phyloP scores from a whole-genome alignment of 2,888 invertebrate genomes.

The Phlogophora meticulosa region DNA sequence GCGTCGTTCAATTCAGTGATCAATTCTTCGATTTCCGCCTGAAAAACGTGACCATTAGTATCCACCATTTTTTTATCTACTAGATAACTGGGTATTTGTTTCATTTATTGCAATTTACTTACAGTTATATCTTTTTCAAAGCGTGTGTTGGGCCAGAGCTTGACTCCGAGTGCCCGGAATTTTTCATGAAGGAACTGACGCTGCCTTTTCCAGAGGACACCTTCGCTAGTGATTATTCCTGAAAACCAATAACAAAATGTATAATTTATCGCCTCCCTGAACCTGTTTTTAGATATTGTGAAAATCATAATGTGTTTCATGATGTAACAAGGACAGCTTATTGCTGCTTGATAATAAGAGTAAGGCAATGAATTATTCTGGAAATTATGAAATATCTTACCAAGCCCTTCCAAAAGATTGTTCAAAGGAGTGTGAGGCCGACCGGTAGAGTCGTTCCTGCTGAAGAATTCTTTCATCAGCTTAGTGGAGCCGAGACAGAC shows the following conservation, averaged over 20 bases:
- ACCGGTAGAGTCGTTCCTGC: slow-evolving; percentile 95
- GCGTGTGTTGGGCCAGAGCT: slow-evolving; percentile 92
- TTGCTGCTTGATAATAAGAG: not conserved
- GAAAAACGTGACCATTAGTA: not conserved
- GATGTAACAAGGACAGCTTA: slow-evolving; percentile 19
- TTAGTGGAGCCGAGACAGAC: slow-evolving; percentile 95
- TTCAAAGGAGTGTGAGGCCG: slow-evolving; percentile 95
- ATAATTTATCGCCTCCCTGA: not conserved
- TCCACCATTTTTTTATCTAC: not conserved
- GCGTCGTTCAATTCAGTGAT: slow-evolving; percentile 77
- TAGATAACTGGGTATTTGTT: too few species aligned
- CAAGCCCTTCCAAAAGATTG: slow-evolving; percentile 95
- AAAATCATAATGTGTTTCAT: slow-evolving; percentile 17
- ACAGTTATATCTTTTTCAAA: slow-evolving; percentile 95
- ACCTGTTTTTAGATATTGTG: slow-evolving; percentile 6
- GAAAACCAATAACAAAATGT: slow-evolving; percentile 30
- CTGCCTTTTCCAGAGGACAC: slow-evolving; percentile 96
- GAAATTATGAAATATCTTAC: slow-evolving; percentile 89
- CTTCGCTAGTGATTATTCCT: slow-evolving; percentile 90
- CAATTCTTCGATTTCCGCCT: slow-evolving; percentile 93
- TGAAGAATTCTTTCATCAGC: slow-evolving; percentile 94
- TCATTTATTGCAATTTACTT: slow-evolving; percentile 70
- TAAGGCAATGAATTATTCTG: not conserved
- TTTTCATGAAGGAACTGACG: slow-evolving; percentile 95
- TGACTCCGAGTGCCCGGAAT: slow-evolving; percentile 95